phyloP scores from a whole-genome alignment of 2,888 invertebrate species.

The Habrosyne pyritoides region DNA sequence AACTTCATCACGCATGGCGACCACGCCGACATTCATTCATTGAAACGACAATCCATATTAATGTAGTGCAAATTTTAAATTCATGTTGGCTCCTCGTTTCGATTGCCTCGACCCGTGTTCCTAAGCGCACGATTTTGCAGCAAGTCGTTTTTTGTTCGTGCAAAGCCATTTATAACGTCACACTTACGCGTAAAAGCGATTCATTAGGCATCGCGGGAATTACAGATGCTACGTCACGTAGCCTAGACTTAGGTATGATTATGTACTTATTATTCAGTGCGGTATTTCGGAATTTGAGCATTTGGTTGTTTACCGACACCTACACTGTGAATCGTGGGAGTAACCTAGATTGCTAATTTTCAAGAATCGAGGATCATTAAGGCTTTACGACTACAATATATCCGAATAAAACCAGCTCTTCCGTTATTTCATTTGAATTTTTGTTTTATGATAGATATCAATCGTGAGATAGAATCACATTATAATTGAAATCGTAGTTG shows the following conservation, averaged over 20 bases:
- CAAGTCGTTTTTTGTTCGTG: constrained; percentile 76
- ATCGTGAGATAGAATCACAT: constrained; percentile 54
- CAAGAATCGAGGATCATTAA: constrained; percentile 27
- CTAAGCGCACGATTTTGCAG: constrained; percentile 80
- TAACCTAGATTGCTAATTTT: constrained; percentile 41
- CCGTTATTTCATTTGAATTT: constrained; percentile 48
- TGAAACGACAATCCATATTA: constrained; percentile 83
- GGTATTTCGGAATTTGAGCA: constrained; percentile 51
- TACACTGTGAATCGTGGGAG: constrained; percentile 40
- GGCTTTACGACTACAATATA: constrained; percentile 25
- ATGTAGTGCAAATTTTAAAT: constrained; percentile 83
- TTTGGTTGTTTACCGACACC: constrained; percentile 33
- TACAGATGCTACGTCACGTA: constrained; percentile 60
- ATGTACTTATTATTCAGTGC: constrained; percentile 53
- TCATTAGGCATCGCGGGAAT: constrained; percentile 64
- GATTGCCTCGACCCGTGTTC: constrained; percentile 72
- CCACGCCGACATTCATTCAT: constrained; percentile 81
- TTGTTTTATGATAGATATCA: constrained; percentile 52
- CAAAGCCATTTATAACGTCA: constrained; percentile 74
- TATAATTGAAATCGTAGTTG: constrained; percentile 60
- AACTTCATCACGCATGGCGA: constrained; percentile 81
- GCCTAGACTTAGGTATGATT: constrained; percentile 41
- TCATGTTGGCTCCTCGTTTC: constrained; percentile 77
- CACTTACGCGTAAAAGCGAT: constrained; percentile 63
- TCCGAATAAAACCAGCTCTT: constrained; percentile 30